Evolutionary conservation across 2,113 vertebrate genomes (phyloP).

Genomic region (Hiodon tergisus): DNA sequence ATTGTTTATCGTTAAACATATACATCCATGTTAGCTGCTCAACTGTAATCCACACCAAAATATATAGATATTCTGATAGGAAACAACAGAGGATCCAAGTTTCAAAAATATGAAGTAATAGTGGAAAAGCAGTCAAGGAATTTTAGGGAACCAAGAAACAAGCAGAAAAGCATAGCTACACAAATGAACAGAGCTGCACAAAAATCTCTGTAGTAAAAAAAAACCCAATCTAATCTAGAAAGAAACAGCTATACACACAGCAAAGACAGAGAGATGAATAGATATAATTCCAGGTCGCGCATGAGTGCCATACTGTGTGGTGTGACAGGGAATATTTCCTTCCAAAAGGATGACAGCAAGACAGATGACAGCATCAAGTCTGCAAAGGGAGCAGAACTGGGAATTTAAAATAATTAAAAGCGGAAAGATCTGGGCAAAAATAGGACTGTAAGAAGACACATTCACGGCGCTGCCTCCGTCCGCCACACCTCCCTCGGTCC

Average conservation of each 20-base stretch:
- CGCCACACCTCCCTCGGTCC: slow-evolving; percentile 46
- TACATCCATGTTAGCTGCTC: background rate
- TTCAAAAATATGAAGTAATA: slow-evolving; percentile 4
- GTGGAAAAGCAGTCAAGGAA: background rate
- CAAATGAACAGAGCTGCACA: background rate
- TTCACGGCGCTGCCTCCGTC: slow-evolving; percentile 38
- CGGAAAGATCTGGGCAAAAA: background rate
- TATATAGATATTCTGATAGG: background rate
- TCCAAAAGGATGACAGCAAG: background rate
- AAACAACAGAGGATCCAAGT: background rate
- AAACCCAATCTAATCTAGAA: background rate
- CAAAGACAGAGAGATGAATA: background rate
- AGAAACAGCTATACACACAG: background rate
- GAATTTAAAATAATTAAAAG: slow-evolving; percentile 1
- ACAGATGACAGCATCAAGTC: background rate
- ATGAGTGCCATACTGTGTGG: background rate
- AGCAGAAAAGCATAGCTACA: too few species aligned
- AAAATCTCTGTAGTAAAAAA: background rate
- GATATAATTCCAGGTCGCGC: background rate
- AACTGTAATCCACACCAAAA: background rate
- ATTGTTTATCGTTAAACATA: background rate
- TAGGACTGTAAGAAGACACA: slow-evolving; percentile 22
- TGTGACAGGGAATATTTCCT: slow-evolving; percentile 4
- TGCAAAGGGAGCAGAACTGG: background rate
- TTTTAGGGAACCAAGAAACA: background rate